Conservation (phyloP, 1,140 invertebrate genomes). For the Leptinotarsa undecemlineata region DNA sequence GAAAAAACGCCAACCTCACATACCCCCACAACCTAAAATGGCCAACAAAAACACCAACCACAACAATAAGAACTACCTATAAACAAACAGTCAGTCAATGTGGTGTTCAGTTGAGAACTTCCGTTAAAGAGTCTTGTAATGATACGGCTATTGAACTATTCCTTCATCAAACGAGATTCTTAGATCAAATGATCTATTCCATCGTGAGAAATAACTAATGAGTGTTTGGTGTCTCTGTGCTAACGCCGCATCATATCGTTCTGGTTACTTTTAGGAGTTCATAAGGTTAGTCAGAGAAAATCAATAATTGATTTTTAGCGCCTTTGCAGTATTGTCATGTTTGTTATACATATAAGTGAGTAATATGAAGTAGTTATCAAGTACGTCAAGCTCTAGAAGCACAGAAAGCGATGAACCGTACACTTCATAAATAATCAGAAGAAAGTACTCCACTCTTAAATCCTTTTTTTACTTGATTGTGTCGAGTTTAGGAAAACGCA, state of each 20-base stretch:
- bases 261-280: neutral
- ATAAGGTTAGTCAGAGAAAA: slow-evolving; percentile 7
- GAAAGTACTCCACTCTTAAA: too few species aligned
- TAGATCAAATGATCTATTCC: slow-evolving; percentile 23
- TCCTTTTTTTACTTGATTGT: too few species aligned
- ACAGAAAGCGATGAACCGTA: too few species aligned
- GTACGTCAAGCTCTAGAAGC: too few species aligned
- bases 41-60: slow-evolving; percentile 7
- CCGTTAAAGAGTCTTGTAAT: slow-evolving; percentile 21
- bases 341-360: too few species aligned
- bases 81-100: slow-evolving; percentile 22
- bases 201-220: slow-evolving; percentile 23
- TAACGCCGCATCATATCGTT: neutral
- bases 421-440: too few species aligned
- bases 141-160: slow-evolving; percentile 24
- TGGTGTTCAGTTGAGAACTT: slow-evolving; percentile 24
- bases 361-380: too few species aligned
- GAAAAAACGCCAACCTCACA: too few species aligned
- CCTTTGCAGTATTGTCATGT: too few species aligned
- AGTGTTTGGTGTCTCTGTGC: slow-evolving; percentile 13
- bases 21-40: neutral
- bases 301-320: too few species aligned
- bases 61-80: slow-evolving; percentile 13
- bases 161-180: slow-evolving; percentile 15
- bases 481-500: too few species aligned